A percentile compares a stretch with the other conserved stretches of the same genome.
phyloP scores from a whole-genome alignment of 2,113 vertebrate species.

The Alethe diademata region DNA sequence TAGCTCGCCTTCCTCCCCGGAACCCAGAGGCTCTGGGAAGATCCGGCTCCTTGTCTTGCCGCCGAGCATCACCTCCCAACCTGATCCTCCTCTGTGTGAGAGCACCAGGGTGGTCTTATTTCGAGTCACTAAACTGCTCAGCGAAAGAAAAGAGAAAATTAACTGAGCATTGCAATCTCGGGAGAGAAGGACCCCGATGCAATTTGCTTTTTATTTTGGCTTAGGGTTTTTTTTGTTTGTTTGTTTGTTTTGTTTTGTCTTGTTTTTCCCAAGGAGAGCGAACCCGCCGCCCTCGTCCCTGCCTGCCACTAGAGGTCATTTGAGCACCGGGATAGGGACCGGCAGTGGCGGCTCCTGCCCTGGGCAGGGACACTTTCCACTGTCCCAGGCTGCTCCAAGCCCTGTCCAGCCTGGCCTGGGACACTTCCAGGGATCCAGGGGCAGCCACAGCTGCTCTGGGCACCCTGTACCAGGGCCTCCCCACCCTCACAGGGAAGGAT shows the following conservation, averaged over 20 bases:
- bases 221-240: neutral
- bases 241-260: neutral
- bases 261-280: neutral
- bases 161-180: neutral
- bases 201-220: neutral
- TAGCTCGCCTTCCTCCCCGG: neutral
- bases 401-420: too few relatives aligned
- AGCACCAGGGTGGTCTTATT: neutral
- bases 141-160: neutral
- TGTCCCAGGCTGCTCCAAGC: too few relatives aligned
- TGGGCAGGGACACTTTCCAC: neutral
- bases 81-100: accelerated
- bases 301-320: constrained; percentile 67
- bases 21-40: neutral
- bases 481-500: neutral
- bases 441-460: neutral
- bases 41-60: accelerated
- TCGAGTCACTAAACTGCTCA: neutral
- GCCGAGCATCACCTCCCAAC: neutral
- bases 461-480: neutral
- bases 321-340: constrained; percentile 14
- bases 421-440: too few relatives aligned
- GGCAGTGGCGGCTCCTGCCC: neutral
- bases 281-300: neutral
- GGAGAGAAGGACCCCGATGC: neutral